Conservation (phyloP, 2,113 vertebrate species). For the Gopherus flavomarginatus region DNA sequence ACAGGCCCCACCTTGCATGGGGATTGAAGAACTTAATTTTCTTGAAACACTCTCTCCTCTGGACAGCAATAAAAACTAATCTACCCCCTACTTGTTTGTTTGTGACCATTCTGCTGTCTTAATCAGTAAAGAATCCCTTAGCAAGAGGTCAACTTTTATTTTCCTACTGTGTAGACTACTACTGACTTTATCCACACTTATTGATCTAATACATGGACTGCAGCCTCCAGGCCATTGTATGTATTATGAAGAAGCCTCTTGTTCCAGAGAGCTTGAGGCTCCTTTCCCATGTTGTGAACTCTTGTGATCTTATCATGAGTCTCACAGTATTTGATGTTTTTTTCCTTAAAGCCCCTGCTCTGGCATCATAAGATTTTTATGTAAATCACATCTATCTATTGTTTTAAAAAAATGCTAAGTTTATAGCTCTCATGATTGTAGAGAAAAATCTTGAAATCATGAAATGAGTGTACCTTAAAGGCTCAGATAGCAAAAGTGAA, state of each 20-base stretch:
- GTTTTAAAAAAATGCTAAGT: background rate
- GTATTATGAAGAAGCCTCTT: background rate
- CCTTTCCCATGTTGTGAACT: background rate
- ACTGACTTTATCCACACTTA: background rate
- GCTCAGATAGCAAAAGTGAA: background rate
- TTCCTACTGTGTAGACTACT: background rate
- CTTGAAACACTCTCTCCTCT: background rate
- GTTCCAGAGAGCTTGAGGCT: background rate
- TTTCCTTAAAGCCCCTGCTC: background rate
- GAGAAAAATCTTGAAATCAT: background rate
- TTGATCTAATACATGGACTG: background rate
- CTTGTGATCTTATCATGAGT: background rate
- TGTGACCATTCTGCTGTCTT: background rate
- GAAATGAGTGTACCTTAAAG: background rate
- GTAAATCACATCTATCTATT: background rate
- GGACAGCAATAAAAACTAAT: background rate
- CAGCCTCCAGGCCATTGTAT: background rate
- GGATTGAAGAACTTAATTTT: background rate
- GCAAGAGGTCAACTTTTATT: background rate
- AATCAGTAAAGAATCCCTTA: background rate
- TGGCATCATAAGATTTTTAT: background rate
- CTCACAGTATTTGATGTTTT: background rate
- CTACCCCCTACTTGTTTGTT: background rate
- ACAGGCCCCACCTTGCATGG: background rate
- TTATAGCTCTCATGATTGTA: background rate